Percentiles rank a stretch among this genome's conserved stretches.
Evolutionary conservation across 1,140 invertebrate species (phyloP).

Genomic region (Calliopsis andreniformis): DNA sequence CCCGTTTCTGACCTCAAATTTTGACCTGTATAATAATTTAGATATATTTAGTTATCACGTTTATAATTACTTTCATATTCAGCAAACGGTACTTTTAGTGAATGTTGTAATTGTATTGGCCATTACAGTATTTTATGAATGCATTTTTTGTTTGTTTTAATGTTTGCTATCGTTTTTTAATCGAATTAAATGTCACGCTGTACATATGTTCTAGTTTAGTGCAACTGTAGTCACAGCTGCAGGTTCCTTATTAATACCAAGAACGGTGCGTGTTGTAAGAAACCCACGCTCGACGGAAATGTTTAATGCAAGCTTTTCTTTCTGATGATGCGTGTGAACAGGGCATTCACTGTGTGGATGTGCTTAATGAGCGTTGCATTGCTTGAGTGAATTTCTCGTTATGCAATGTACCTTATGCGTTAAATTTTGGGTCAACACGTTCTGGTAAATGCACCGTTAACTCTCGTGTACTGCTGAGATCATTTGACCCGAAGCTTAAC

Average conservation of each 20-base stretch:
- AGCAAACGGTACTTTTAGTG: no score
- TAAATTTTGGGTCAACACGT: background rate
- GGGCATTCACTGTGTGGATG: constrained; percentile 11
- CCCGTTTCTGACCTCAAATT: no score
- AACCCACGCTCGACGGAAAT: background rate
- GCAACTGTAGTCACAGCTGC: background rate
- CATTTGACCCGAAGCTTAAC: no score
- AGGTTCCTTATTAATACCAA: background rate
- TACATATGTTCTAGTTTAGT: background rate
- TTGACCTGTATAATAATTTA: no score
- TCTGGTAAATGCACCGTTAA: constrained; percentile 1
- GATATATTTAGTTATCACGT: no score
- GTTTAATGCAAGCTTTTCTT: constrained; percentile 8
- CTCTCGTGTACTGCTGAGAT: no score
- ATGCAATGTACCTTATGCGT: background rate
- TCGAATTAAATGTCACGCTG: background rate
- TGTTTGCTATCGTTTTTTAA: background rate
- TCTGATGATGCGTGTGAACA: constrained; percentile 1
- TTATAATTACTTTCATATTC: no score
- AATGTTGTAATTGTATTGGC: no score
- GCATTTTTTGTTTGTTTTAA: no score
- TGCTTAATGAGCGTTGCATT: background rate
- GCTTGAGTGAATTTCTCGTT: background rate
- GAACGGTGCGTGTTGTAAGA: constrained; percentile 11
- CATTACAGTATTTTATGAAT: no score